Conservation (phyloP, 2,113 vertebrate species). For the Rhinogobius similis region DNA sequence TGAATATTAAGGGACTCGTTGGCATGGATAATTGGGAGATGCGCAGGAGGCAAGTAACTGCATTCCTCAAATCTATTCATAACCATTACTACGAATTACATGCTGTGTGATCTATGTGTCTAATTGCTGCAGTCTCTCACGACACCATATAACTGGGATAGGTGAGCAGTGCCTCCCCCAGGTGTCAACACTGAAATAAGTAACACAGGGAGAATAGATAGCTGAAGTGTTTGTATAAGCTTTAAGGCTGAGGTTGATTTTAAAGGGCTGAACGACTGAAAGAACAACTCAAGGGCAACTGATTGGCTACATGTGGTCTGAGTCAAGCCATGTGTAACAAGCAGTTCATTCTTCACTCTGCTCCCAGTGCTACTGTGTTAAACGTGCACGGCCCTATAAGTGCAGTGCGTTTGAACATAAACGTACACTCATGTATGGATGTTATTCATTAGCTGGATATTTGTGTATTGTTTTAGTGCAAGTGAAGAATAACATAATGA, state of each 20-base stretch:
- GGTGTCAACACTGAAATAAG: not conserved
- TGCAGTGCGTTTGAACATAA: no score
- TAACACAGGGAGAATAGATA: slow-evolving; percentile 5
- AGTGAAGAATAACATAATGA: no score
- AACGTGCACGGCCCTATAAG: no score
- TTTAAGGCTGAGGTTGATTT: not conserved
- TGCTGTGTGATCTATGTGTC: slow-evolving; percentile 1
- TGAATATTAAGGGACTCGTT: slow-evolving; percentile 36
- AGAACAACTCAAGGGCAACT: slow-evolving; percentile 15
- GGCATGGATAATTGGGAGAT: slow-evolving; percentile 10
- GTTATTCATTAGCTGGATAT: no score
- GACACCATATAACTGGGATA: slow-evolving; percentile 4
- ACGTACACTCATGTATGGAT: no score
- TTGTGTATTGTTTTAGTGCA: no score
- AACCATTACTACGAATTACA: not conserved
- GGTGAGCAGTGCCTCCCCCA: not conserved
- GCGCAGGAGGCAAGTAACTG: not conserved
- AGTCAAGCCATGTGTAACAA: slow-evolving; percentile 38
- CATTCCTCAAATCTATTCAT: slow-evolving; percentile 1
- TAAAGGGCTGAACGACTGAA: not conserved
- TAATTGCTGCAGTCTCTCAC: slow-evolving; percentile 13
- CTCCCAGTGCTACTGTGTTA: slow-evolving; percentile 4
- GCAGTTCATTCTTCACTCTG: slow-evolving; percentile 8
- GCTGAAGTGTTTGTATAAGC: not conserved
- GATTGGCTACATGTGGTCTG: slow-evolving; percentile 20